These are phyloP conservation scores for Gonatopus flavifemur DNA, from an alignment of 1,140 invertebrate genomes.

Conservation along the genomic window DNA sequence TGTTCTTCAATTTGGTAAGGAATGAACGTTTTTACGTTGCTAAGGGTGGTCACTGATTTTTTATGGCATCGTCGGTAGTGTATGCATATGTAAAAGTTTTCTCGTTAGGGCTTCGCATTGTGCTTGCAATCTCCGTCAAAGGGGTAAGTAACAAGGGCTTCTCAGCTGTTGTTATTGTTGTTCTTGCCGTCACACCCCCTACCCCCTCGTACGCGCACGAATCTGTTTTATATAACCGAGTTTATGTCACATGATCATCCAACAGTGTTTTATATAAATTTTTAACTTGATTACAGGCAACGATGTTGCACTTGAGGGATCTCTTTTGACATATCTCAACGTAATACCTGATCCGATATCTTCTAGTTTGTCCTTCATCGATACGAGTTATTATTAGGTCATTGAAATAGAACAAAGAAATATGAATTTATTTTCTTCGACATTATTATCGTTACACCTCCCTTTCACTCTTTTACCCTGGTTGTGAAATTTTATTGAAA, in stretches of 20 bases:
- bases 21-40: not conserved
- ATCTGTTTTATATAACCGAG: constrained; percentile 52
- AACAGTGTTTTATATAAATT: constrained; percentile 52
- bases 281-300: constrained; percentile 51
- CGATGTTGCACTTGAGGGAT: constrained; percentile 34
- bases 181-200: too few species aligned
- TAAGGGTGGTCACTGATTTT: constrained; percentile 20
- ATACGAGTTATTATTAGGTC: not conserved
- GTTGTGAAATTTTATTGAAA: too few species aligned
- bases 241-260: constrained; percentile 36
- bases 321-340: constrained; percentile 2
- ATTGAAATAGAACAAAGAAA: not conserved
- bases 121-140: constrained; percentile 28
- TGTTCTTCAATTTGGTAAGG: not conserved
- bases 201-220: constrained; percentile 26
- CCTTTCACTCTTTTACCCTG: too few species aligned
- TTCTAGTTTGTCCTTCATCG: not conserved
- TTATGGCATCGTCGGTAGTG: constrained; percentile 48
- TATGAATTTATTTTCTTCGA: not conserved
- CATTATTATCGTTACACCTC: not conserved
- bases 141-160: constrained; percentile 32
- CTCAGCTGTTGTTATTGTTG: too few species aligned
- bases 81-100: constrained; percentile 53
- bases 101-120: constrained; percentile 39
- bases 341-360: not conserved